These are phyloP conservation scores for Trochalopteron elliotii DNA, from an alignment of 2,113 vertebrate species.

Conservation along the genomic window DNA sequence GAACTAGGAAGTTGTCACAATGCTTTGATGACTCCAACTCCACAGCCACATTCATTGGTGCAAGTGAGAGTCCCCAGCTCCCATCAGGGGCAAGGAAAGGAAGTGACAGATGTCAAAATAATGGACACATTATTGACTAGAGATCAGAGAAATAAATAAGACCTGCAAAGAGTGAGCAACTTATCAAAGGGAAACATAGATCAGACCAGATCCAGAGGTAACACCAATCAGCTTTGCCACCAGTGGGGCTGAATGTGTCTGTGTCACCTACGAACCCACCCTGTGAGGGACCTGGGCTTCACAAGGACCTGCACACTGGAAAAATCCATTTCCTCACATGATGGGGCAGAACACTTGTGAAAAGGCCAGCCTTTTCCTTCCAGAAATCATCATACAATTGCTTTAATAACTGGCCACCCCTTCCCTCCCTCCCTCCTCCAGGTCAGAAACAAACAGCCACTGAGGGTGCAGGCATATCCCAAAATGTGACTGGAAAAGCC, in stretches of 20 bases:
- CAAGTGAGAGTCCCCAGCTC: background rate
- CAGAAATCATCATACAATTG: background rate
- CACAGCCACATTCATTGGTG: background rate
- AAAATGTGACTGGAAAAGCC: background rate
- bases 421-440: background rate
- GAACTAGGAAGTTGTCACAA: background rate
- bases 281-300: background rate
- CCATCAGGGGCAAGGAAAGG: background rate
- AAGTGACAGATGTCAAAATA: background rate
- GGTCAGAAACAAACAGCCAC: background rate
- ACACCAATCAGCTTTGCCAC: background rate
- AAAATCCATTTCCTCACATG: background rate
- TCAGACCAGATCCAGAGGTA: background rate
- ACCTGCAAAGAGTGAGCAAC: background rate
- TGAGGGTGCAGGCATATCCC: background rate
- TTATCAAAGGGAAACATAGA: background rate
- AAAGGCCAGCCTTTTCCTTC: background rate
- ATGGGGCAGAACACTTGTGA: background rate
- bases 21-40: background rate
- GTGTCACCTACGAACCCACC: background rate
- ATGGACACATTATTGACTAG: background rate
- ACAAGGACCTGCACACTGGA: background rate
- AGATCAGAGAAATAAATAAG: background rate
- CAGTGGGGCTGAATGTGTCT: background rate
- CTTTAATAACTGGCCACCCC: background rate